phyloP scores from a whole-genome alignment of 2,113 vertebrate genomes.

The Apodemus speciosus region DNA sequence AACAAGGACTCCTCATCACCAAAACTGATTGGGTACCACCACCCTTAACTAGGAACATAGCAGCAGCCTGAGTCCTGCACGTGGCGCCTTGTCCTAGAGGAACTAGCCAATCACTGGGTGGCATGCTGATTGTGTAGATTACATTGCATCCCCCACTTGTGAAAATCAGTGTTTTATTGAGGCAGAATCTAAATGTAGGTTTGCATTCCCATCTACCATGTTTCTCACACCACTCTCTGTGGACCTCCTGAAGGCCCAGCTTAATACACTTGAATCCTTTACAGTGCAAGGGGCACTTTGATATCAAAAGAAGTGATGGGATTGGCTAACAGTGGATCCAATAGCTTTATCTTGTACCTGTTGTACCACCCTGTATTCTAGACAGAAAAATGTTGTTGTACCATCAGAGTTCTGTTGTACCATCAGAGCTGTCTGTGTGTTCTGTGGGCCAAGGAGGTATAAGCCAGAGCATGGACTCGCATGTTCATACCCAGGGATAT shows the following conservation, averaged over 20 bases:
- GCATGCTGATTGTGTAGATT: background rate
- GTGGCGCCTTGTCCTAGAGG: background rate
- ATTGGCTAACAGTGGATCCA: background rate
- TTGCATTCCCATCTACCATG: background rate
- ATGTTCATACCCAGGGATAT: background rate
- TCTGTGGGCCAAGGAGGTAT: background rate
- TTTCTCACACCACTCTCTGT: background rate
- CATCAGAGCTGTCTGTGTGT: background rate
- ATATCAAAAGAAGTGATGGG: background rate
- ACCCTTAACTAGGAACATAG: background rate
- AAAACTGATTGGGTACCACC: background rate
- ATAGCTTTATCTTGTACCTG: background rate
- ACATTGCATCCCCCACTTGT: background rate
- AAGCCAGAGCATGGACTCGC: background rate
- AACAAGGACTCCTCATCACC: background rate
- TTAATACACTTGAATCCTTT: background rate
- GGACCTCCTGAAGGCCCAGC: background rate
- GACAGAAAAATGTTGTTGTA: background rate
- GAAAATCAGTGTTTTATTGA: background rate
- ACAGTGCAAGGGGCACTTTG: background rate
- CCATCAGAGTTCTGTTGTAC: constrained; percentile 11
- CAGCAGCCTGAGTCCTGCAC: background rate
- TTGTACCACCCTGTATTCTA: background rate
- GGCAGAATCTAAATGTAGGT: background rate
- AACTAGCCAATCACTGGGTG: background rate